Evolutionary conservation across 37 sponge, comb jelly and placozoan species (phyloP), one percentile per base, ranked within the genome.

Genomic region (Geodia barretti): DNA sequence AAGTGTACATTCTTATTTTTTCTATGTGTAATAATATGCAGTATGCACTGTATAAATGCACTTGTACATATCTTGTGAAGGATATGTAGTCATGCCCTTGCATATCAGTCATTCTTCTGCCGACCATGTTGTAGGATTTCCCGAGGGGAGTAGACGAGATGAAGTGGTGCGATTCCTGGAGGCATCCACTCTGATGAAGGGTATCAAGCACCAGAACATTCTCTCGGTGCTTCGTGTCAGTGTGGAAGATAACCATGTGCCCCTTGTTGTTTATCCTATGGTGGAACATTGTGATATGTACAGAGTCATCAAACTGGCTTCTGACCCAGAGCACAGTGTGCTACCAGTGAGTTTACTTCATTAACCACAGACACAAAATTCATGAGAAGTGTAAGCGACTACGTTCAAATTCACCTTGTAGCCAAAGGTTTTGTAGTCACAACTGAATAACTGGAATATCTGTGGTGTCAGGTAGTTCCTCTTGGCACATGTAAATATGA

Each of bases 141-240:
- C 69, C 43, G 64, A 73, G 43, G 79, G 78, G 29, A 40, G 60
- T 23, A 79, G 89, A 41, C 68, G 76, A 7, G 82, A 88, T 0
- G 88, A 92, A 58, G 84, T 92, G 24, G 38, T 73, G n/a, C 64
- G 69, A 72, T 92, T 92, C 70, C 31, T 92, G 29, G 89, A 88
- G 61, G 42, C 41, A 1, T 81, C 88, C 31, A 81, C 92, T 9
- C 67, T 87, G 19, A 58, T 87, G 69, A 79, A 75, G 9, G 88
- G 79, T 14, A 28, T 87, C 34, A 69, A 84, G 19, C 92, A 92
- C 74, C 76, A 60, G 38, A 84, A 92, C 81, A 76, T 92, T 24
- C 82, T 79, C 8, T 42, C 47, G 23, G 75, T 87, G 24, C 47
- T 92, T 62, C 41, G 74, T 2, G 73, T 92, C 71, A 87, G 89